Evolutionary conservation across 2,113 vertebrate genomes (phyloP), one percentile per base, ranked within the genome.

Genomic region (Sialia sialis): DNA sequence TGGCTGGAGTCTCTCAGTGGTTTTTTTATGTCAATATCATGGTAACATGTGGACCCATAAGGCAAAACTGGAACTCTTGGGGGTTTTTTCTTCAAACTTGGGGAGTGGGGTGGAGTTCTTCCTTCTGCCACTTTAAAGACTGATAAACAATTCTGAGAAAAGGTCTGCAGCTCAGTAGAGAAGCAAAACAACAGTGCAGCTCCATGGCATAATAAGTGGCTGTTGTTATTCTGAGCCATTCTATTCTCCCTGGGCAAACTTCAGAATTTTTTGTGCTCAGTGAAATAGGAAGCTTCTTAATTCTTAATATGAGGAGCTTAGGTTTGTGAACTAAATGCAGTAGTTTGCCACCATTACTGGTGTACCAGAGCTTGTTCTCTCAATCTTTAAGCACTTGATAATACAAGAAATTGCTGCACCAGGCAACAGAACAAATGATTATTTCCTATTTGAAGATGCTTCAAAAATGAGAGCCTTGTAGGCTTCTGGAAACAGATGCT

Each of bases 101-200:
- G 34, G 67, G 29, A 89, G 34, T 2, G 2, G 64, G 52, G 38
- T 78, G 64, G 18, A 58, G 79, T 63, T 81, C 48, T 89, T 94
- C 64, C 38, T 84, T 91, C 64, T 93, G 52, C 39, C 64, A 41
- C 21, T 51, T 75, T 64, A 19, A 29, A 64, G 68, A 81, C 44
- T 72, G 69, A 81, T 89, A 77, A 95, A 89, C 41, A 89, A 30
- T 68, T 94, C 69, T 87, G 80, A 96, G 70, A 77, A 89, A 78
- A 55, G 19, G 4, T 52, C 64, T 84, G 4, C n/a, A 48, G n/a
- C 43, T 86, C 44, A 43, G n/a, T 4, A 72, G 62, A 78, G 81
- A 75, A 75, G 56, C 48, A 89, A 89, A 87, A 79, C 62, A 85
- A 54, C 72, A 68, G 66, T 59, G 30, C 43, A 60, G 19, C 44